phyloP scores from a whole-genome alignment of 2,113 vertebrate species.

The Sebastes fasciatus region DNA sequence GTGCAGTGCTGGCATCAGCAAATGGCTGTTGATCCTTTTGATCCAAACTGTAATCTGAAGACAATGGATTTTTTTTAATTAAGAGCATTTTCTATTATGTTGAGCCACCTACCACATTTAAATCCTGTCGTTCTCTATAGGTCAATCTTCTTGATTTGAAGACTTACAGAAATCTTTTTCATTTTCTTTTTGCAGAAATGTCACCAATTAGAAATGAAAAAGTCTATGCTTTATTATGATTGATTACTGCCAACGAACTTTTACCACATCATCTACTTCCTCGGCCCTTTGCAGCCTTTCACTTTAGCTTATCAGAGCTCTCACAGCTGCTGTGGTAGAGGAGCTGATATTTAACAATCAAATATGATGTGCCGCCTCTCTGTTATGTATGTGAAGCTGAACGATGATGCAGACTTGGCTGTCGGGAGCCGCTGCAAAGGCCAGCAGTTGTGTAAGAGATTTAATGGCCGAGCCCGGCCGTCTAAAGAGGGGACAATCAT shows the following conservation, averaged over 20 bases:
- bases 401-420: slow-evolving; percentile 51
- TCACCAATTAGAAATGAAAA: slow-evolving; percentile 20
- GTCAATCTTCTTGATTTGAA: slow-evolving; percentile 18
- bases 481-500: slow-evolving; percentile 53
- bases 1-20: slow-evolving; percentile 56
- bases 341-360: slow-evolving; percentile 47
- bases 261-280: slow-evolving; percentile 6
- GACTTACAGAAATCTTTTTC: not conserved
- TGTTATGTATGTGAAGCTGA: slow-evolving; percentile 34
- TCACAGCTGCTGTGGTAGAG: slow-evolving; percentile 15
- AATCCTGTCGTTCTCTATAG: slow-evolving; percentile 25
- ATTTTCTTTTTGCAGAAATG: not conserved
- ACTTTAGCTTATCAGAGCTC: slow-evolving; percentile 24
- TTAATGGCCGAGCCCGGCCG: slow-evolving; percentile 49
- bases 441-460: slow-evolving; percentile 67
- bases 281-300: not conserved
- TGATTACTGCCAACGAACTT: slow-evolving; percentile 15
- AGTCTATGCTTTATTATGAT: not conserved
- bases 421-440: slow-evolving; percentile 51
- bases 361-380: slow-evolving; percentile 24
- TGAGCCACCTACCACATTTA: slow-evolving; percentile 28
- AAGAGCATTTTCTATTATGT: slow-evolving; percentile 40
- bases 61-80: slow-evolving; percentile 57
- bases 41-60: slow-evolving; percentile 63
- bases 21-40: slow-evolving; percentile 56